phyloP scores from a whole-genome alignment of 2,113 vertebrate genomes.

The Crotalus viridis region DNA sequence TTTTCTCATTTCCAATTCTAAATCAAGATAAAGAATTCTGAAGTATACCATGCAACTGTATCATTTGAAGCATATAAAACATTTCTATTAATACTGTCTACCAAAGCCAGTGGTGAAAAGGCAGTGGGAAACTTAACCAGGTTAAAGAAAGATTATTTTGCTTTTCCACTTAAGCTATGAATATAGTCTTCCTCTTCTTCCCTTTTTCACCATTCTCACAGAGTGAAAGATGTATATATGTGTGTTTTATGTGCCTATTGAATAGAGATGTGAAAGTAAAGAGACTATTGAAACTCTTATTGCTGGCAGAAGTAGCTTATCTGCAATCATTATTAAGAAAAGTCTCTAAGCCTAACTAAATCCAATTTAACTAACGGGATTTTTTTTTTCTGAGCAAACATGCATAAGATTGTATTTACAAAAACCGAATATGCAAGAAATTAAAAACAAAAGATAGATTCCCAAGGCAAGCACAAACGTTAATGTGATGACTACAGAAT shows the following conservation, averaged over 20 bases:
- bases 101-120: neutral
- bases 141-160: neutral
- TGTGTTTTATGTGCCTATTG: neutral
- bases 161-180: neutral
- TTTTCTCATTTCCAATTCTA: neutral
- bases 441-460: neutral
- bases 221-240: neutral
- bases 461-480: neutral
- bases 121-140: neutral
- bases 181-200: neutral
- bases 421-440: neutral
- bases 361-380: neutral
- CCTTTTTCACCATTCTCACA: neutral
- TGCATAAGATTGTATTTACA: neutral
- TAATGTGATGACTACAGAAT: neutral
- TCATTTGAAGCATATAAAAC: neutral
- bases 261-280: neutral
- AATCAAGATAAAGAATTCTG: neutral
- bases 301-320: neutral
- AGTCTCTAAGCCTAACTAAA: neutral
- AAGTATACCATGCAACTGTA: neutral
- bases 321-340: neutral
- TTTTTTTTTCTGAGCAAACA: neutral
- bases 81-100: neutral
- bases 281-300: neutral